A percentile compares a stretch with the other conserved stretches of the same genome.
phyloP scores from a whole-genome alignment of 2,888 invertebrate genomes.

The Nipponacmea schrenckii region DNA sequence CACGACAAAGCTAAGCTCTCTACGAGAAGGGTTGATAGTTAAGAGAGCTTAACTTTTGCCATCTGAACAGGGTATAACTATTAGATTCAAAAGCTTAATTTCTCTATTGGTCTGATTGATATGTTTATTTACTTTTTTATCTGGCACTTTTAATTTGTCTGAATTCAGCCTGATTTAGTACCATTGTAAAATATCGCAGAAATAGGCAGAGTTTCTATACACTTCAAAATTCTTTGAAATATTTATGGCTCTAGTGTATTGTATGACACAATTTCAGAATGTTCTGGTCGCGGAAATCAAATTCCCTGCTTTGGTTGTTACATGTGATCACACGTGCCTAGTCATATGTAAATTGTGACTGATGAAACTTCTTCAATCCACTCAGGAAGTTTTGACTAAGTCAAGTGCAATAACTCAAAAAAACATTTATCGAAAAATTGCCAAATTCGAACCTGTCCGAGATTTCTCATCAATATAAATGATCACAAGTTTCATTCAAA shows the following conservation, averaged over 20 bases:
- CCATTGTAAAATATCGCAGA: neutral
- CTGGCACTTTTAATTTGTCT: neutral
- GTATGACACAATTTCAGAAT: neutral
- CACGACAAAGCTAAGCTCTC: no score
- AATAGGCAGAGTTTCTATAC: neutral
- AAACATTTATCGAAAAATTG: no score
- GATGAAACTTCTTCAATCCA: neutral
- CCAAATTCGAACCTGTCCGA: no score
- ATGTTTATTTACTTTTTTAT: neutral
- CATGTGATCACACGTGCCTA: slow-evolving; percentile 1
- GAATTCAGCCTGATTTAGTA: neutral
- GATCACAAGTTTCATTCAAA: no score
- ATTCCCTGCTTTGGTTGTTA: neutral
- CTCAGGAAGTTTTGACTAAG: neutral
- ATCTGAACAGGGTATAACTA: no score
- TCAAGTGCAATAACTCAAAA: no score
- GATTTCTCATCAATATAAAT: no score
- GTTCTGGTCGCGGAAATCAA: neutral
- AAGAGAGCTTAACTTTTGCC: no score
- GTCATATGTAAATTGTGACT: neutral
- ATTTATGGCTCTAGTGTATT: neutral
- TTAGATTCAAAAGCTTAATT: neutral
- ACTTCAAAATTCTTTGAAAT: neutral
- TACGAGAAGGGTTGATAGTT: no score
- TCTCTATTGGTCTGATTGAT: neutral